These are phyloP conservation scores for Pachypanchax playfairii DNA, from an alignment of 2,113 vertebrate species.

Conservation along the genomic window DNA sequence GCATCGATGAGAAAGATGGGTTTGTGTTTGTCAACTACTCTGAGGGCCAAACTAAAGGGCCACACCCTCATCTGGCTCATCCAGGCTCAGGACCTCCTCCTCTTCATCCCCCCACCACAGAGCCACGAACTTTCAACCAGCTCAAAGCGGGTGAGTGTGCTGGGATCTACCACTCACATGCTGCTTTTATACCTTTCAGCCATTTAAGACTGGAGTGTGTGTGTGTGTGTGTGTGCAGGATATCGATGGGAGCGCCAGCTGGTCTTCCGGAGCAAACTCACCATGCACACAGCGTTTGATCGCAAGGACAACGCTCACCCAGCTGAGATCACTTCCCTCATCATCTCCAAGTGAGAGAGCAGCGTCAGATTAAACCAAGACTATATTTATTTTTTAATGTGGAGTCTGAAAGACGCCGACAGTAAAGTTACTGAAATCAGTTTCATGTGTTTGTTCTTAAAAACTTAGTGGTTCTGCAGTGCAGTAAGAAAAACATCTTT, in stretches of 20 bases:
- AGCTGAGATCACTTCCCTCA: conserved; percentile 91
- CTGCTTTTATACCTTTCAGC: neutral
- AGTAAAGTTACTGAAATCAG: too few relatives aligned
- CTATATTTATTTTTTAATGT: neutral
- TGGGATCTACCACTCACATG: too few relatives aligned
- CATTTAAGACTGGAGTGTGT: neutral
- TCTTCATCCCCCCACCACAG: conserved; percentile 61
- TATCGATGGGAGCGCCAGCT: conserved; percentile 98
- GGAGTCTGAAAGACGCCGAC: too few relatives aligned
- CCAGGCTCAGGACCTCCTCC: conserved; percentile 58
- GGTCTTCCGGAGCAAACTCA: conserved; percentile 96
- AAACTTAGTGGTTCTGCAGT: too few relatives aligned
- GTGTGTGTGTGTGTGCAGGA: conserved; percentile 74
- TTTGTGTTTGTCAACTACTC: conserved; percentile 98
- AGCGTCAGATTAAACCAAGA: neutral
- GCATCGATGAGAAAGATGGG: conserved; percentile 96
- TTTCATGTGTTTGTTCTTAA: too few relatives aligned
- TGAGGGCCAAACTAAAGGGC: conserved; percentile 83
- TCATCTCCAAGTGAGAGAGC: conserved; percentile 90
- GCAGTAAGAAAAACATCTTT: neutral
- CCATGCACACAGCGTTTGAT: conserved; percentile 98
- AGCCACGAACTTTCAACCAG: conserved; percentile 76
- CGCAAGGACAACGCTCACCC: conserved; percentile 97
- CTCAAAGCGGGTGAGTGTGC: conserved; percentile 72
- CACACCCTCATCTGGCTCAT: conserved; percentile 31